Percentiles rank a stretch among this genome's conserved stretches.
These are phyloP conservation scores for Talpa occidentalis DNA, from an alignment of 2,113 vertebrate species.

Conservation along the genomic window DNA sequence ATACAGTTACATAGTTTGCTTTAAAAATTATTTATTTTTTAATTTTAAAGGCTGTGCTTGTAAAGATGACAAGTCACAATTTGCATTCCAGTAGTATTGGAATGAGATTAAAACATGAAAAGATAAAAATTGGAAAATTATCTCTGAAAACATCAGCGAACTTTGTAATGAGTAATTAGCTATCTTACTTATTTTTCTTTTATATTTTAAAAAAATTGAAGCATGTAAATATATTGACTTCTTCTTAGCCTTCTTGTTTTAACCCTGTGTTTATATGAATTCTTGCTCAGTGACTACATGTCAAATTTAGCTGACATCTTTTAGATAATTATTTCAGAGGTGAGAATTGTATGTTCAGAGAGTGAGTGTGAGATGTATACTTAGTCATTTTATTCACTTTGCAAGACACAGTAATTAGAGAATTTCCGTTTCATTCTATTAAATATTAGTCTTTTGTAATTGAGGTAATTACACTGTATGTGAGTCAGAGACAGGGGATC, in stretches of 20 bases:
- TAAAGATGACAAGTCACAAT: slow-evolving; percentile 3
- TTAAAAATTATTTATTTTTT: slow-evolving; percentile 44
- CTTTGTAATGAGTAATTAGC: slow-evolving; percentile 38
- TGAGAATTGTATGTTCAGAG: neutral
- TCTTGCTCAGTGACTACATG: slow-evolving; percentile 60
- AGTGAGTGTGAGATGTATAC: neutral
- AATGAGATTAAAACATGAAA: no score
- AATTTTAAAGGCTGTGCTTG: slow-evolving; percentile 42
- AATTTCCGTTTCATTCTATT: slow-evolving; percentile 22
- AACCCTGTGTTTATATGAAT: slow-evolving; percentile 68
- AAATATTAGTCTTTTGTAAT: neutral
- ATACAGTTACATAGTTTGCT: slow-evolving; percentile 37
- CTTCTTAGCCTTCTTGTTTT: slow-evolving; percentile 68
- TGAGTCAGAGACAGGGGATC: no score
- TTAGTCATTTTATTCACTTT: slow-evolving; percentile 38
- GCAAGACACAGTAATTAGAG: neutral
- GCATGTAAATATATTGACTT: slow-evolving; percentile 68
- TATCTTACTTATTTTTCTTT: slow-evolving; percentile 67
- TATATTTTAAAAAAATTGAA: slow-evolving; percentile 68
- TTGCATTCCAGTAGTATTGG: neutral
- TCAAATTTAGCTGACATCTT: slow-evolving; percentile 75
- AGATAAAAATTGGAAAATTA: neutral
- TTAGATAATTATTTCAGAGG: slow-evolving; percentile 73
- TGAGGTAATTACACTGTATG: no score
- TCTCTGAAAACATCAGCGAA: slow-evolving; percentile 35